Conservation (phyloP, 1,140 invertebrate species). For the Drosophila prosaltans region DNA sequence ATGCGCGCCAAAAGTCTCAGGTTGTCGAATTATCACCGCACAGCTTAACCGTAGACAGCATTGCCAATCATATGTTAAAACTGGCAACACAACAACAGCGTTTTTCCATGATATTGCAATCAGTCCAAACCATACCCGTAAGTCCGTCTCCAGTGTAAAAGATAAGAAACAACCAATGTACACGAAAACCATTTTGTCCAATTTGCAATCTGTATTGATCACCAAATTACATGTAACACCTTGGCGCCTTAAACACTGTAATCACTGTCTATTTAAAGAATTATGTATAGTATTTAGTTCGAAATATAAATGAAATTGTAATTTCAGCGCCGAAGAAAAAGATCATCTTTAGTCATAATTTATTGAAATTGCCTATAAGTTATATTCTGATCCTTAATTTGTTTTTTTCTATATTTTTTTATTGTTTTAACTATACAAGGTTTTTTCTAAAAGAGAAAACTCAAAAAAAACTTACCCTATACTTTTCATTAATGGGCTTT, state of each 20-base stretch:
- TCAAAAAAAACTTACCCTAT: conserved; percentile 17
- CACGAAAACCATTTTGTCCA: neutral
- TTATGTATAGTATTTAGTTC: conserved; percentile 11
- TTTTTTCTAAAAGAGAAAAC: conserved; percentile 64
- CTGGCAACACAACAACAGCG: conserved; percentile 56
- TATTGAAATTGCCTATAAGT: conserved; percentile 20
- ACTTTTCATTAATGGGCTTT: conserved; percentile 12
- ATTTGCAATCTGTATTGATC: neutral
- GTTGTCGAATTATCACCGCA: conserved; percentile 57
- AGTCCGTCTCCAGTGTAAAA: neutral
- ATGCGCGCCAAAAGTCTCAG: conserved; percentile 61
- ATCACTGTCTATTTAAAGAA: conserved; percentile 7
- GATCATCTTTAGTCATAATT: conserved; percentile 27
- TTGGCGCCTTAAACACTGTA: conserved; percentile 21
- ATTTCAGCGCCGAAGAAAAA: conserved; percentile 3
- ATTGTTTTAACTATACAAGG: conserved; percentile 33
- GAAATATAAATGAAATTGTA: conserved; percentile 7
- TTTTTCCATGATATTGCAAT: conserved; percentile 21
- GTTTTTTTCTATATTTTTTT: conserved; percentile 13
- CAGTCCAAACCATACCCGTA: neutral
- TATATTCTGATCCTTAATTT: conserved; percentile 5
- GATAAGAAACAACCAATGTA: neutral
- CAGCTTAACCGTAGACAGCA: conserved; percentile 61
- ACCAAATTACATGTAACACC: conserved; percentile 17
- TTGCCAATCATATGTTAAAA: conserved; percentile 71